Conservation (phyloP, 2,113 vertebrate species). For the Nothocercus julius region DNA sequence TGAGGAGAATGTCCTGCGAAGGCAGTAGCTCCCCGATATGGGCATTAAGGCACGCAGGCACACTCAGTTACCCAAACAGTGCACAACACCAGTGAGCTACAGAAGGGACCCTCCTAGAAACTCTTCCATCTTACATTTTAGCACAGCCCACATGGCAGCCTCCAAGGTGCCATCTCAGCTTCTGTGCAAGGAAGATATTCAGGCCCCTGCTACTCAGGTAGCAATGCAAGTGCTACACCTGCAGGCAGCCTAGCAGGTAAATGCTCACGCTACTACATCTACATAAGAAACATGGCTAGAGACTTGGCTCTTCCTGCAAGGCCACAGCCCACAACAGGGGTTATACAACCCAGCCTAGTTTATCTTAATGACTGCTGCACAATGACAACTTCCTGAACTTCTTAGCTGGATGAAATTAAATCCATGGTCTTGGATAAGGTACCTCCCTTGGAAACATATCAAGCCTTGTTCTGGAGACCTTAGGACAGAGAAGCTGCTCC, state of each 20-base stretch:
- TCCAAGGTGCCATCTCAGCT: background rate
- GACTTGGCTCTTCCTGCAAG: background rate
- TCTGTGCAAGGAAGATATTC: fast-evolving
- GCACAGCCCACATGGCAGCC: background rate
- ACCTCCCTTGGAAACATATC: background rate
- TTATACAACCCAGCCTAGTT: background rate
- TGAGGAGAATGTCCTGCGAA: background rate
- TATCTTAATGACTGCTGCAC: too few relatives aligned
- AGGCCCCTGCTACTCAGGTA: fast-evolving
- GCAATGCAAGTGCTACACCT: background rate
- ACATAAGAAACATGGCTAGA: background rate
- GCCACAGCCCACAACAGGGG: background rate
- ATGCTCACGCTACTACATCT: background rate
- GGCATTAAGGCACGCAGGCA: too few relatives aligned
- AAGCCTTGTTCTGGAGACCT: background rate
- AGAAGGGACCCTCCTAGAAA: background rate
- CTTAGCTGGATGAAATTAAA: background rate
- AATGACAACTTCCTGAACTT: background rate
- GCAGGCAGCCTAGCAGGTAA: fast-evolving
- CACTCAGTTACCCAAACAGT: background rate
- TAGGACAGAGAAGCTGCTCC: background rate
- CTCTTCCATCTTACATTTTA: background rate
- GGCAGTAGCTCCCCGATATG: background rate
- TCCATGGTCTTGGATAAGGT: background rate
- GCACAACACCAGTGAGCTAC: background rate